Base-by-base conservation (phyloP, 2,888 invertebrate genomes). In the Epinotia demarniana region DNA sequence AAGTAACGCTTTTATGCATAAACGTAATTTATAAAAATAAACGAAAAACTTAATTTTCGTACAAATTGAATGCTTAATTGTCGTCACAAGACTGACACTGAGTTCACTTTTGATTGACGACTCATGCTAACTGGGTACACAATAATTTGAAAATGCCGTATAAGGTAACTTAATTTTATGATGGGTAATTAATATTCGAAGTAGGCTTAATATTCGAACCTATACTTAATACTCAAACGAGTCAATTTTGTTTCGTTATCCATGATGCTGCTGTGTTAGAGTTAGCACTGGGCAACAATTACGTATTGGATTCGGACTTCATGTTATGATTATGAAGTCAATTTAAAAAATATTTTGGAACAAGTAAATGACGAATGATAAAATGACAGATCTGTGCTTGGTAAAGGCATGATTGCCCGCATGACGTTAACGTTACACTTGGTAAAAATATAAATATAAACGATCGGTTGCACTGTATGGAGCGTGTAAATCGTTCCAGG, bases 401-500 rank as follows among this genome's bases (percentile, higher is more conserved):
- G 71, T 71, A 75, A 75, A 66, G 57, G 75, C 75, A 75, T 75
- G 75, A 72, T 62, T 75, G 71, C 57, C 75, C 67, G 75, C 75
- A 75, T 75, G 75, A 46, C 43, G 43, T 71, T 75, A 53, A 71
- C 63, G 39, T 33, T 70, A 23, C 1, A 23, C 23, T 23, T 23
- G 23, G 23, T 23, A 23, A 23, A 23, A 23, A 23, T 23, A 23
- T 2, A 23, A 23, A 23, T 23, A 23, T 2, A 23, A 23, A 23
- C 23, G 23, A 23, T 23, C 23, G 23, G 23, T 23, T 23, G 23
- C 23, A 2, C 23, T 23, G 23, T 23, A 23, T 23, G 23, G 23
- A 23, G 23, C 23, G 23, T 2, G 2, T 2, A 23, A 23, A 23
- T 23, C 23, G 23, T 23, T 23, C 23, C 2, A 23, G 23, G 23